Conservation (phyloP, 2,797 vertebrate genomes). For the Rhabdomys pumilio region DNA sequence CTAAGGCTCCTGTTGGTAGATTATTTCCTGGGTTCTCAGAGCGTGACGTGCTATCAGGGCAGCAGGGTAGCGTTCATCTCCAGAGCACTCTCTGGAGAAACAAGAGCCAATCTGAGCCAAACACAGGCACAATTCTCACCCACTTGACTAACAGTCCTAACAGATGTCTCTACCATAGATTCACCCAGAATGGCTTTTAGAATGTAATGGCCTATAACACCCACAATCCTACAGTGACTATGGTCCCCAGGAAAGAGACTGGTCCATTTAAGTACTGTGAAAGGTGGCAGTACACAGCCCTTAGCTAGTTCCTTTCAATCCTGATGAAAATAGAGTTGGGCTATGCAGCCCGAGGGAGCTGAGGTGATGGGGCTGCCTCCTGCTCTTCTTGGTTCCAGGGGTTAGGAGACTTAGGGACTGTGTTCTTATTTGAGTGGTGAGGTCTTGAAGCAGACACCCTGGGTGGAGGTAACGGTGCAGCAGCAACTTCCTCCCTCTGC, state of each 20-base stretch:
- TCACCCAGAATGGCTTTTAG: neutral
- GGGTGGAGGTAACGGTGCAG: fast-evolving
- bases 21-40: neutral
- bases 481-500: neutral
- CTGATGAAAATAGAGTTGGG: neutral
- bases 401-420: neutral
- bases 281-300: fast-evolving
- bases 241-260: neutral
- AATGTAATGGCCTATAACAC: fast-evolving
- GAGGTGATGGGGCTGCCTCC: fast-evolving
- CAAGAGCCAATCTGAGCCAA: neutral
- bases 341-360: neutral
- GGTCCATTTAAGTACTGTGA: neutral
- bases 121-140: fast-evolving
- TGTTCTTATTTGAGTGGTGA: neutral
- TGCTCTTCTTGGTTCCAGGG: neutral
- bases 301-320: too few relatives aligned
- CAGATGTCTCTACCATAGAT: neutral
- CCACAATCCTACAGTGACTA: neutral
- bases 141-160: neutral
- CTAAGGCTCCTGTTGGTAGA: neutral
- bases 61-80: fast-evolving
- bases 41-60: neutral
- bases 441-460: neutral
- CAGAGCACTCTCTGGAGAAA: neutral